Percentiles rank a stretch among this genome's conserved stretches.
phyloP scores from a whole-genome alignment of 2,888 invertebrate species.

The Apamea monoglypha region DNA sequence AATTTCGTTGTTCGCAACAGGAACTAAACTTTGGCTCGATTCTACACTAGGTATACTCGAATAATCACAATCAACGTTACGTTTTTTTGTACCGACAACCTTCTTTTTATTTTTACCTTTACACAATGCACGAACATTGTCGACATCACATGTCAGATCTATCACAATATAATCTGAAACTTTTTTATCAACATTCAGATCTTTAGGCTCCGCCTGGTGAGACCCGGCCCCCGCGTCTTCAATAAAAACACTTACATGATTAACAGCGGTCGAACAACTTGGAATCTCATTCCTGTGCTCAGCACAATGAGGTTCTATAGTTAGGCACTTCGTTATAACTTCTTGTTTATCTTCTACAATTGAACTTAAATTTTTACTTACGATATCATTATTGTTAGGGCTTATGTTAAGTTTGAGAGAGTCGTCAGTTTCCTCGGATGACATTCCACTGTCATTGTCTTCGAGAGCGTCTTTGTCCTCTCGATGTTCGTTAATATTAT shows the following conservation, averaged over 20 bases:
- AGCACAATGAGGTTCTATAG: slow-evolving; percentile 80
- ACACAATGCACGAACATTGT: slow-evolving; percentile 73
- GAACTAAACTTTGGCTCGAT: slow-evolving; percentile 84
- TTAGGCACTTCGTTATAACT: slow-evolving; percentile 87
- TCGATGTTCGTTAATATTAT: slow-evolving; percentile 66
- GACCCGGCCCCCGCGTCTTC: slow-evolving; percentile 70
- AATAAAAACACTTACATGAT: slow-evolving; percentile 78
- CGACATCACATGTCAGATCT: slow-evolving; percentile 86
- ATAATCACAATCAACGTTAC: slow-evolving; percentile 81
- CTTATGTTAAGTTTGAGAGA: slow-evolving; percentile 79
- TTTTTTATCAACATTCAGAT: slow-evolving; percentile 68
- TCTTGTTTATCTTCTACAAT: slow-evolving; percentile 74
- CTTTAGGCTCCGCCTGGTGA: slow-evolving; percentile 65
- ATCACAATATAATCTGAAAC: slow-evolving; percentile 85
- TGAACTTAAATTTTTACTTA: slow-evolving; percentile 73
- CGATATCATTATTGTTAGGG: slow-evolving; percentile 74
- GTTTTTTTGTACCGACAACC: slow-evolving; percentile 78
- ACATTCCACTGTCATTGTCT: slow-evolving; percentile 86
- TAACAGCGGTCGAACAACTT: slow-evolving; percentile 84
- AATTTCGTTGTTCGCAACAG: slow-evolving; percentile 85
- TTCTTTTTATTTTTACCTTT: slow-evolving; percentile 70
- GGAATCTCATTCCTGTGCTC: slow-evolving; percentile 88
- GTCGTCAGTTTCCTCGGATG: slow-evolving; percentile 87
- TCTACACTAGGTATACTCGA: slow-evolving; percentile 81
- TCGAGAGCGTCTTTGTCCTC: slow-evolving; percentile 64